These are phyloP conservation scores for Myiagra hebetior DNA, from an alignment of 2,113 vertebrate genomes.

Conservation along the genomic window DNA sequence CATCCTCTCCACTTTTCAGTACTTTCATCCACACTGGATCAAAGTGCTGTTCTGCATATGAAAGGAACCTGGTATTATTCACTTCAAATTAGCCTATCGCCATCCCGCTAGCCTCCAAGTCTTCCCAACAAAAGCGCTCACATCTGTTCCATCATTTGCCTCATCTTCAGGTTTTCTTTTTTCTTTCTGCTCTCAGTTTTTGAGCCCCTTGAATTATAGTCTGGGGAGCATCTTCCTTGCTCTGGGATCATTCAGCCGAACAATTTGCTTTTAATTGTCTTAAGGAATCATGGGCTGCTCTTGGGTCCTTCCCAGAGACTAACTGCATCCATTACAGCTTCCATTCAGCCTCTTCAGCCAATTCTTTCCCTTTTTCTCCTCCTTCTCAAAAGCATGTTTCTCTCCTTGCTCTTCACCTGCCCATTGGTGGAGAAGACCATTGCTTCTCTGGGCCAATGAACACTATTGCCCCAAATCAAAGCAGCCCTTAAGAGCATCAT, in stretches of 20 bases:
- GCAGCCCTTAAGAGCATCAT: constrained; percentile 62
- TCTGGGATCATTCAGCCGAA: constrained; percentile 28
- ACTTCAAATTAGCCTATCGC: constrained; percentile 74
- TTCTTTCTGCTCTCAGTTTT: constrained; percentile 47
- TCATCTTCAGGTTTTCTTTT: constrained; percentile 29
- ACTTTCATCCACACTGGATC: constrained; percentile 78
- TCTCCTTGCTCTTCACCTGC: constrained; percentile 48
- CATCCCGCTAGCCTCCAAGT: constrained; percentile 65
- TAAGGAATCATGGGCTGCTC: neutral
- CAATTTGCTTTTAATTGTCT: constrained; percentile 50
- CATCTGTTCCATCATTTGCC: constrained; percentile 73
- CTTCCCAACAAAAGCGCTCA: constrained; percentile 68
- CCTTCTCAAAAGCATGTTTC: neutral
- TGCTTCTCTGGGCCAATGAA: neutral
- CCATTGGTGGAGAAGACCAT: neutral
- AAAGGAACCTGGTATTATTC: constrained; percentile 73
- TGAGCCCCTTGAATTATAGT: constrained; percentile 79
- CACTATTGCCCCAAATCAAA: constrained; percentile 66
- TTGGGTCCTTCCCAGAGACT: neutral
- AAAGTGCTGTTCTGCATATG: constrained; percentile 80
- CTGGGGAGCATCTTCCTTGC: constrained; percentile 48
- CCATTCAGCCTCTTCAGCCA: neutral
- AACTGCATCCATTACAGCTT: constrained; percentile 46
- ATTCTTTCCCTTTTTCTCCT: constrained; percentile 51
- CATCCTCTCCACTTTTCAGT: constrained; percentile 68